phyloP scores from a whole-genome alignment of 2,797 vertebrate genomes.

The Sandelia bainsii region DNA sequence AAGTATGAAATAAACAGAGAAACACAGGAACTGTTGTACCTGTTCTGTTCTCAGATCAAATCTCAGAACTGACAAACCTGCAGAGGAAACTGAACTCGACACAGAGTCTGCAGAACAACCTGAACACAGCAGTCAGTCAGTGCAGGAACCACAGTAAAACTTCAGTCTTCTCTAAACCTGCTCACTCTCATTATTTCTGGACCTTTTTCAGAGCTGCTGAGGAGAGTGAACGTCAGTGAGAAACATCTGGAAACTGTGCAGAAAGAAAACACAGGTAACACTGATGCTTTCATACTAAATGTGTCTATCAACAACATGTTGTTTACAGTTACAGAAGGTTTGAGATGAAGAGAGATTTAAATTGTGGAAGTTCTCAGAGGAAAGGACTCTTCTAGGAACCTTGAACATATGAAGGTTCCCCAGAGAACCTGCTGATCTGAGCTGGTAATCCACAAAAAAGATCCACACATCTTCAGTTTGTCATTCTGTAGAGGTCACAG shows the following conservation, averaged over 20 bases:
- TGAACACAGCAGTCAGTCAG: background rate
- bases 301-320: too few species aligned
- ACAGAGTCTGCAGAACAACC: background rate
- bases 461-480: too few species aligned
- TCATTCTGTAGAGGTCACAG: too few species aligned
- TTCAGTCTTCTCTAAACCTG: background rate
- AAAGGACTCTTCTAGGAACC: too few species aligned
- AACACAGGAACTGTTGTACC: too few species aligned
- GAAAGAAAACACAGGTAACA: constrained; percentile 33
- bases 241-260: constrained; percentile 25
- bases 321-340: background rate
- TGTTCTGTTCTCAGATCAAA: constrained; percentile 13
- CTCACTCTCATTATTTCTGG: background rate
- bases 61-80: background rate
- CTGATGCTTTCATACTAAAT: too few species aligned
- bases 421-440: too few species aligned
- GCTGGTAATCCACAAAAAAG: too few species aligned
- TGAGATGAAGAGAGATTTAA: too few species aligned
- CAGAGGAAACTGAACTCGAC: constrained; percentile 2
- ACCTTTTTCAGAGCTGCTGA: constrained; percentile 14
- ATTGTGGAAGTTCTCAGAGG: too few species aligned
- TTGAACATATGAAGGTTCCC: too few species aligned
- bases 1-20: background rate
- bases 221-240: background rate
- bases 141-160: background rate